Evolutionary conservation across 2,888 invertebrate genomes (phyloP), one percentile per base, ranked within the genome.

Genomic region (Caenorhabditis zanzibari): DNA sequence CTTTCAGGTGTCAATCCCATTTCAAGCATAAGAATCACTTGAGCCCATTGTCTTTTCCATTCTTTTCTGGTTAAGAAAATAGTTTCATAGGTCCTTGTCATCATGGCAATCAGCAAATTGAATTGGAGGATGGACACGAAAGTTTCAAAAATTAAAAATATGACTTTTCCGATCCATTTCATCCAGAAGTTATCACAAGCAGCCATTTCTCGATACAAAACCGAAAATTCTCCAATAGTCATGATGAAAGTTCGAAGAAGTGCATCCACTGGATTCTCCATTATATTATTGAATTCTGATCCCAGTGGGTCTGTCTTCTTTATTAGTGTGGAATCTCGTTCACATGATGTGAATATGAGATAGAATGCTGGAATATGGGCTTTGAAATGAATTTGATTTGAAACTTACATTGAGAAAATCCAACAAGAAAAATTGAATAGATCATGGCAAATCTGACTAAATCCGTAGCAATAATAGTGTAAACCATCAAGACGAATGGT

Each of bases 21-120:
- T 93, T 99, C 98, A 26, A 98, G 96, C 47, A 98, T 97, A 85
- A 98, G 94, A 44, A 98, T 98, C 84, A 98, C 98, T 87, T 98
- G 94, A 0, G 98, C 98, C 98, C 98, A 98, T 95, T 89, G 88
- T 71, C 89, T 61, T 93, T 98, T 97, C 97, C 98, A 98, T 93
- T 98, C 98, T 93, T 98, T 98, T 88, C 96, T 95, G 0, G 97
- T 97, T 93, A 97, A 97, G 0, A 97, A 97, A 89, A 98, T 97
- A 93, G 97, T 96, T 93, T 97, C 97, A 93, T 98, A 98, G 9
- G 98, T 98, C 93, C 98, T 97, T 0, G 97, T 98, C 98, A 98
- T 98, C 98, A 98, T 98, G 86, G 98, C 98, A 92, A 98, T 98
- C 93, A 98, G 94, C 96, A 98, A 97, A 94, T 98, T 98, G 68